Evolutionary conservation across 2,797 vertebrate genomes (phyloP).

Genomic region (Myotis planiceps): DNA sequence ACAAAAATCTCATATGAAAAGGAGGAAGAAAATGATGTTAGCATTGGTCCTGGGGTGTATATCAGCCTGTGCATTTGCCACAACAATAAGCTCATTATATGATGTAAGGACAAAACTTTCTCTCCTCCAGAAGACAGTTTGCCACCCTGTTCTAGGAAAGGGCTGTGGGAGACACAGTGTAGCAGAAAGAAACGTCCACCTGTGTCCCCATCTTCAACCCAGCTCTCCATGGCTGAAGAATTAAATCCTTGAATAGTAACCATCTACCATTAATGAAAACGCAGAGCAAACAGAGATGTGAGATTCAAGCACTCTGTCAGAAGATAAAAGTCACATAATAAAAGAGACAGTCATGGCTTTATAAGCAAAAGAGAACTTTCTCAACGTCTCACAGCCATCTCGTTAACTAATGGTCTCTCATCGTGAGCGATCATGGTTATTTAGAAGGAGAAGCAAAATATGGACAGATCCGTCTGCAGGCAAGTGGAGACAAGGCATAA

Average conservation of each 20-base stretch:
- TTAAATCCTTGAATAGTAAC: background rate
- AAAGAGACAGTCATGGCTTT: background rate
- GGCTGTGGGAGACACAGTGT: background rate
- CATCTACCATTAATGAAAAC: background rate
- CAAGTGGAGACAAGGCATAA: slow-evolving; percentile 69
- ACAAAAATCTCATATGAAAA: background rate
- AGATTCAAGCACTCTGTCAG: background rate
- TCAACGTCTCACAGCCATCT: background rate
- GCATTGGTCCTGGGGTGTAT: background rate
- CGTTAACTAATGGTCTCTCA: slow-evolving; percentile 52
- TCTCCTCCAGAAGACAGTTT: background rate
- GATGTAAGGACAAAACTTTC: background rate
- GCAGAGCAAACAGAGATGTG: background rate
- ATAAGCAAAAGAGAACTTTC: slow-evolving; percentile 42
- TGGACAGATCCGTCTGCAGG: slow-evolving; percentile 34
- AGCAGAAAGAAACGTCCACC: background rate
- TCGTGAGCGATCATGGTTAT: slow-evolving; percentile 16
- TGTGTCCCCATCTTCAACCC: background rate
- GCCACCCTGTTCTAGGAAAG: background rate
- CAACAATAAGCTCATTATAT: background rate
- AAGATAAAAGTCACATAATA: slow-evolving; percentile 3
- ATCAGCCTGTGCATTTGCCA: background rate
- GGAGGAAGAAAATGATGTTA: background rate
- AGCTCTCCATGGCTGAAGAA: background rate
- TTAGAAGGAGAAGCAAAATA: slow-evolving; percentile 52